Conservation (phyloP, 2,113 vertebrate species). For the Ciconia boyciana region DNA sequence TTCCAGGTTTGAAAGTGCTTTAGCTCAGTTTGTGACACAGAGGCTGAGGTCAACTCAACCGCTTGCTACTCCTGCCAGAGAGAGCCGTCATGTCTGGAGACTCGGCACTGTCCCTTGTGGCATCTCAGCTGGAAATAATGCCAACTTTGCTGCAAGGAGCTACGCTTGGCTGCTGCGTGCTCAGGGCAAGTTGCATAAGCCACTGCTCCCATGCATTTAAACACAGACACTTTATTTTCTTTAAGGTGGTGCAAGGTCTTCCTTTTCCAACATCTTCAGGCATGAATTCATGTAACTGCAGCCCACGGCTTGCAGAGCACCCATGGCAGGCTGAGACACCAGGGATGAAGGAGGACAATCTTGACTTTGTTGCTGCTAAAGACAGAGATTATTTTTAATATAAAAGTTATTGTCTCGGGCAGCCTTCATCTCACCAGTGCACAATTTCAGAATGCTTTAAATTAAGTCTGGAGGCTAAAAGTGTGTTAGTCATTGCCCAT, state of each 20-base stretch:
- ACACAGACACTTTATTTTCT: not conserved
- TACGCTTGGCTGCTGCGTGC: not conserved
- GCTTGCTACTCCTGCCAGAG: not conserved
- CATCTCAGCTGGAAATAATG: not conserved
- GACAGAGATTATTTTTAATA: constrained; percentile 31
- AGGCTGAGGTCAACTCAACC: not conserved
- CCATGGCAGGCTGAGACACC: not conserved
- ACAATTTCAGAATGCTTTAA: constrained; percentile 57
- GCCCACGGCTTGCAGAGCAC: not conserved
- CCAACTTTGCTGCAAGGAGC: not conserved
- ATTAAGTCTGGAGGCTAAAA: constrained; percentile 52
- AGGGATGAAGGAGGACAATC: not conserved
- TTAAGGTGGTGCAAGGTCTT: not conserved
- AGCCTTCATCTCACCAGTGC: constrained; percentile 46
- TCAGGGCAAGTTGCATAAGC: not conserved
- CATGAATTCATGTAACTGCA: not conserved
- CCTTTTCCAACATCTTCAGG: not conserved
- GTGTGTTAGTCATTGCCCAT: constrained; percentile 57
- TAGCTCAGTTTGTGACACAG: not conserved
- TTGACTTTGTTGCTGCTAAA: constrained; percentile 36
- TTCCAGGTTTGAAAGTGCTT: not conserved
- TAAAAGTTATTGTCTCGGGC: constrained; percentile 35
- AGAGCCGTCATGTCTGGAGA: fast-evolving
- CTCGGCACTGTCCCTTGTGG: not conserved
- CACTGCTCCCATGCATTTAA: not conserved